Conservation (phyloP, 2,113 vertebrate species). For the Zapus hudsonius region DNA sequence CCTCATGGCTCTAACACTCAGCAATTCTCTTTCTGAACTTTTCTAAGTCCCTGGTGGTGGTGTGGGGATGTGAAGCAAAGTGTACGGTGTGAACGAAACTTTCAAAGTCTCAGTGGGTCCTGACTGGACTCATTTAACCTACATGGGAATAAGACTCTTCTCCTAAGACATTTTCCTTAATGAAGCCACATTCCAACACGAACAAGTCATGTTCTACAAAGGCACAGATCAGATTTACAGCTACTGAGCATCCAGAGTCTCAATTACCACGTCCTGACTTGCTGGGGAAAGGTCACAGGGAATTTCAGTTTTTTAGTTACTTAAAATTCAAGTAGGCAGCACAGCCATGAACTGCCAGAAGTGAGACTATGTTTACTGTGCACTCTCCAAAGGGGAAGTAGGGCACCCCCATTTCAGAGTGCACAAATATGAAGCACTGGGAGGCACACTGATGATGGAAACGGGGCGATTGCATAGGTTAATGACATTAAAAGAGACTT, state of each 20-base stretch:
- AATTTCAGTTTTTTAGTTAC: constrained; percentile 51
- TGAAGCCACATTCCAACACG: constrained; percentile 86
- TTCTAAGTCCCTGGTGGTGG: constrained; percentile 64
- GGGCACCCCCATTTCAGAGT: not conserved
- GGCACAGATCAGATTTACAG: constrained; percentile 83
- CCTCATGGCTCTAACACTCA: not conserved
- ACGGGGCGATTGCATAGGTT: not conserved
- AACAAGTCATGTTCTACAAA: constrained; percentile 84
- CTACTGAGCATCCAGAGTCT: constrained; percentile 73
- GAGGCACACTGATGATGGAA: not conserved
- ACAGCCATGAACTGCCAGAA: not conserved
- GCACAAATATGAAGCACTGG: not conserved
- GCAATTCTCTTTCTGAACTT: constrained; percentile 50
- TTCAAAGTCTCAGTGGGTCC: constrained; percentile 81
- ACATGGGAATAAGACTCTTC: constrained; percentile 84
- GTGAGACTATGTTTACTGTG: not conserved
- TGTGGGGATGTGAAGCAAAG: constrained; percentile 1
- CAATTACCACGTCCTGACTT: constrained; percentile 72
- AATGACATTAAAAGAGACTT: not conserved
- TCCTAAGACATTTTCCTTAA: constrained; percentile 85
- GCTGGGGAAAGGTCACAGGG: constrained; percentile 75
- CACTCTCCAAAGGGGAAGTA: not conserved
- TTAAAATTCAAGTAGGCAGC: constrained; percentile 64
- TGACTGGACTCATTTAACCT: constrained; percentile 86
- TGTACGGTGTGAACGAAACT: constrained; percentile 74